Evolutionary conservation across 1,140 invertebrate species (phyloP).

Genomic region (Calliopsis andreniformis): DNA sequence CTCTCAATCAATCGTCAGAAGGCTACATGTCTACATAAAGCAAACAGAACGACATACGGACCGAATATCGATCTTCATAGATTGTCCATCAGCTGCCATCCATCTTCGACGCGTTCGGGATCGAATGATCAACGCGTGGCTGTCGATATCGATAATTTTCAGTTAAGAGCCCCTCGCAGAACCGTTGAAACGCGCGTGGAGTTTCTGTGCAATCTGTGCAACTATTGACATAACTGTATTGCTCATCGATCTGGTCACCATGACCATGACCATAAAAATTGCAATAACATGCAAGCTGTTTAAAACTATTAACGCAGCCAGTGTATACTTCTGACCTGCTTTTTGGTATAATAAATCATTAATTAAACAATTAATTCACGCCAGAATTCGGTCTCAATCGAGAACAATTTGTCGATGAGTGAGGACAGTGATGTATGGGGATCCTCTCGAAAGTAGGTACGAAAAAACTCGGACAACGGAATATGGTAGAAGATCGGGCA

Average conservation of each 20-base stretch:
- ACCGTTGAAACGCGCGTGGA: neutral
- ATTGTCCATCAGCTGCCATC: slow-evolving; percentile 72
- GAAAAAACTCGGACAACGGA: neutral
- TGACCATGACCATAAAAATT: no score
- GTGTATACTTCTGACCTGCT: neutral
- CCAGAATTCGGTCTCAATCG: slow-evolving; percentile 19
- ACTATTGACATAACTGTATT: neutral
- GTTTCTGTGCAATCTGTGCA: neutral
- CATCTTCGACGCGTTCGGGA: slow-evolving; percentile 63
- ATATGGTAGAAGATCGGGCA: slow-evolving; percentile 3
- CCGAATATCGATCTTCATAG: slow-evolving; percentile 73
- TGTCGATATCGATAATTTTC: slow-evolving; percentile 36
- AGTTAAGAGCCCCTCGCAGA: slow-evolving; percentile 31
- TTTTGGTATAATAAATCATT: slow-evolving; percentile 11
- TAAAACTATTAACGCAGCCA: slow-evolving; percentile 19
- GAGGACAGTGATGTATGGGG: slow-evolving; percentile 33
- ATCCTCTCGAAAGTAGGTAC: slow-evolving; percentile 18
- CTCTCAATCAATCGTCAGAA: slow-evolving; percentile 36
- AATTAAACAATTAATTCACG: neutral
- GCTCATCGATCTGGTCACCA: slow-evolving; percentile 52
- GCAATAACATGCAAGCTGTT: no score
- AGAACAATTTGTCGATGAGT: neutral
- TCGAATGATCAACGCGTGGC: slow-evolving; percentile 28
- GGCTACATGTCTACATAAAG: slow-evolving; percentile 3
- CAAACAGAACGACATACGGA: slow-evolving; percentile 53